Evolutionary conservation across 2,113 vertebrate genomes (phyloP), one percentile per base, ranked within the genome.

Genomic region (Dipodomys stephensi): DNA sequence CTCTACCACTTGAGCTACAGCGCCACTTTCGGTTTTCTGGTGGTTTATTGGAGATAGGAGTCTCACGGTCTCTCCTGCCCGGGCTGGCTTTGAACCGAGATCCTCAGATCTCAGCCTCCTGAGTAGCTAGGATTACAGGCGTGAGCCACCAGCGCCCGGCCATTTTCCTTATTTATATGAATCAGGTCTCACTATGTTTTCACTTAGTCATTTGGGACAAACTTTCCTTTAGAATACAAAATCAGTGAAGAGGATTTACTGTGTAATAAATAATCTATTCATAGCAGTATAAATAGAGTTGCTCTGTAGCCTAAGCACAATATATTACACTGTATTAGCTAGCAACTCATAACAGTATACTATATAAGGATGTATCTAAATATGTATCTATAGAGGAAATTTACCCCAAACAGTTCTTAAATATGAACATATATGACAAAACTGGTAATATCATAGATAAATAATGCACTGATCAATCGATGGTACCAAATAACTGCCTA

Each of bases 181-280:
- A 92, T 6, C 30, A 11, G 80, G 72, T 16, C 27, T 28, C 44
- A 44, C 39, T 39, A 39, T 64, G 22, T 83, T 74, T 80, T 53
- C 28, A 77, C 82, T 46, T 65, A 91, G 23, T 91, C 28, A 91
- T 87, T 91, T 93, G 57, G 67, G 68, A 77, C 10, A 77, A 84
- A 84, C 30, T 86, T 13, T 35, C 68, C 25, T 78, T 23, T 46
- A 65, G n/a, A 88, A 82, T 77, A 87, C n/a, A 72, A 89, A 93
- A 85, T 71, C 88, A 86, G 20, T n/a, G 13, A 74, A 93, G 39
- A 87, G 10, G 89, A 10, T 11, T 27, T 27, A 91, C 23, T 12
- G 2, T 39, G 68, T 49, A 84, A 39, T 64, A 88, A 86, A 88
- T 88, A 46, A 39, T 18, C 69, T n/a, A 87, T 64, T 95, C 30